phyloP scores from a whole-genome alignment of 2,888 invertebrate genomes.

The Nycteola revayana region DNA sequence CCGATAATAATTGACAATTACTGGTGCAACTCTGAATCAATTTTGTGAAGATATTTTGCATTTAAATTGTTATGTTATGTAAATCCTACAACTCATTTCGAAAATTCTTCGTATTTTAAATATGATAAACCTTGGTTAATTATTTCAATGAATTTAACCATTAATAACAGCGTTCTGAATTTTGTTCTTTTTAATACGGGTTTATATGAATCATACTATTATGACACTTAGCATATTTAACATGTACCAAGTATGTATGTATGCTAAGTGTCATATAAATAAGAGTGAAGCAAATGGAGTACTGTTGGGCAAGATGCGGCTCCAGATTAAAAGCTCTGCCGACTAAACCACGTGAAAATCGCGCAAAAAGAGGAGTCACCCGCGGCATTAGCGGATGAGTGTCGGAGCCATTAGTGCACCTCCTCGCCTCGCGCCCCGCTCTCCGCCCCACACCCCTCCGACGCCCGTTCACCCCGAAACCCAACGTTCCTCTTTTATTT shows the following conservation, averaged over 20 bases:
- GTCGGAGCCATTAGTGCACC: constrained; percentile 80
- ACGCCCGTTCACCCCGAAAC: constrained; percentile 56
- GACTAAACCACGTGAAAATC: constrained; percentile 81
- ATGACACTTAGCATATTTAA: too few species aligned
- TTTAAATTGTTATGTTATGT: constrained; percentile 21
- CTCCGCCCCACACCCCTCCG: constrained; percentile 34
- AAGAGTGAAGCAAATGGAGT: constrained; percentile 61
- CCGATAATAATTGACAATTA: too few species aligned
- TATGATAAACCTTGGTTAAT: too few species aligned
- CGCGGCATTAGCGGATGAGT: constrained; percentile 82
- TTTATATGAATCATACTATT: background rate
- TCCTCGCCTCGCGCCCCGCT: constrained; percentile 42
- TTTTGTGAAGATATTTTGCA: constrained; percentile 20
- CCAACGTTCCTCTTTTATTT: constrained; percentile 79
- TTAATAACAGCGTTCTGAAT: background rate
- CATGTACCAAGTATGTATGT: too few species aligned
- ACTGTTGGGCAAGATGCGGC: constrained; percentile 67
- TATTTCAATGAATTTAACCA: background rate
- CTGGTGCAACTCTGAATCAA: background rate
- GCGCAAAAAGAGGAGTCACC: constrained; percentile 80
- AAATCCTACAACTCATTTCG: constrained; percentile 20
- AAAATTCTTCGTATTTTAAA: constrained; percentile 14
- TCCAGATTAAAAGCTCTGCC: constrained; percentile 78
- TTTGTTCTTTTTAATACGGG: background rate
- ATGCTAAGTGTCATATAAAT: constrained; percentile 17